Percentiles rank a stretch among this genome's conserved stretches.
Conservation (phyloP, 2,888 invertebrate genomes). For the Epinotia brunnichana region DNA sequence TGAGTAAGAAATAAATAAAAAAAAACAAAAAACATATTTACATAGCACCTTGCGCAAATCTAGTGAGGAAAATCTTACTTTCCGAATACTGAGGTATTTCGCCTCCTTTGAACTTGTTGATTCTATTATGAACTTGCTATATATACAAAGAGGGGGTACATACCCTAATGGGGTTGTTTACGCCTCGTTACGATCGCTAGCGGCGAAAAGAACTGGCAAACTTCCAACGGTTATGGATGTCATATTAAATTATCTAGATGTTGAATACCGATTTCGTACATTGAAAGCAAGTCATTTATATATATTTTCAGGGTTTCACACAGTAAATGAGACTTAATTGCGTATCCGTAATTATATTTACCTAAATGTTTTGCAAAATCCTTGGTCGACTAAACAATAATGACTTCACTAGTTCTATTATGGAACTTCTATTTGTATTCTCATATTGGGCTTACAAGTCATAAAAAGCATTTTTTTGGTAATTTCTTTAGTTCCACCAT, state of each 20-base stretch:
- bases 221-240: conserved; percentile 27
- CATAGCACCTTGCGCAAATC: neutral
- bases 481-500: too few species aligned
- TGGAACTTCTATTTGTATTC: too few species aligned
- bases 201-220: conserved; percentile 31
- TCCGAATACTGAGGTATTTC: neutral
- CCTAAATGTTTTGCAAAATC: too few species aligned
- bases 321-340: neutral
- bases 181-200: conserved; percentile 16
- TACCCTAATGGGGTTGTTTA: conserved; percentile 31
- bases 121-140: conserved; percentile 30
- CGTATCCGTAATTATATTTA: too few species aligned
- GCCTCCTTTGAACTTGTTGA: conserved; percentile 34
- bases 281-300: neutral
- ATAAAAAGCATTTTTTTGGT: too few species aligned
- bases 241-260: conserved; percentile 7
- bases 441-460: too few species aligned
- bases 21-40: too few species aligned
- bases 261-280: neutral
- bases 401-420: too few species aligned
- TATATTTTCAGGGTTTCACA: neutral
- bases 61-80: neutral
- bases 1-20: too few species aligned
- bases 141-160: conserved; percentile 18
- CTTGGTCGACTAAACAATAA: too few species aligned